Percentiles rank a stretch among this genome's conserved stretches.
Evolutionary conservation across 2,113 vertebrate genomes (phyloP).

Genomic region (Mobula birostris): DNA sequence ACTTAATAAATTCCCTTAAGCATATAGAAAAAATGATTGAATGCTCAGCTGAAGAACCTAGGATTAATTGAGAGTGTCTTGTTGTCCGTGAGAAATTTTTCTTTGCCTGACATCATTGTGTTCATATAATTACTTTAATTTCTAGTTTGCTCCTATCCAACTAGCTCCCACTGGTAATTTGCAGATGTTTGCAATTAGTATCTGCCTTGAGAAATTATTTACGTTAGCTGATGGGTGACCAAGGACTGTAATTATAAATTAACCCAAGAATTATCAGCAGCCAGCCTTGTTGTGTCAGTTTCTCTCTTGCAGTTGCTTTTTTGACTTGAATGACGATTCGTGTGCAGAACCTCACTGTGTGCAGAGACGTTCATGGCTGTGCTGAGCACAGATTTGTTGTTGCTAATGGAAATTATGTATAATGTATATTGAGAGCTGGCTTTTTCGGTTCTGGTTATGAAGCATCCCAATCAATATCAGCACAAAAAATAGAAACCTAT

Average conservation of each 20-base stretch:
- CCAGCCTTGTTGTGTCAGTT: constrained; percentile 21
- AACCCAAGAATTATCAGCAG: constrained; percentile 21
- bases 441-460: neutral
- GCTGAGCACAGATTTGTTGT: neutral
- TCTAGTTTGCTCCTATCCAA: constrained; percentile 8
- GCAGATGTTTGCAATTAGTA: constrained; percentile 38
- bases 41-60: neutral
- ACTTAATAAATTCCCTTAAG: constrained; percentile 1
- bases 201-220: constrained; percentile 35
- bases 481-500: neutral
- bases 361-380: neutral
- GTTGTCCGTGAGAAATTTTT: constrained; percentile 24
- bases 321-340: neutral
- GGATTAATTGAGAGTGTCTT: constrained; percentile 15
- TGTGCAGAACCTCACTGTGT: constrained; percentile 13
- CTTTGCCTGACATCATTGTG: constrained; percentile 15
- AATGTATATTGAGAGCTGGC: neutral
- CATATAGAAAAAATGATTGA: constrained; percentile 16
- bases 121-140: constrained; percentile 31
- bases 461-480: neutral
- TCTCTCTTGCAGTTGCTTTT: neutral
- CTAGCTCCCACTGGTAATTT: constrained; percentile 34
- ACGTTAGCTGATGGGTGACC: constrained; percentile 30
- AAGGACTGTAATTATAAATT: constrained; percentile 27
- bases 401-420: neutral